Conservation (phyloP, 2,113 vertebrate species). For the Paradoxurus hermaphroditus region DNA sequence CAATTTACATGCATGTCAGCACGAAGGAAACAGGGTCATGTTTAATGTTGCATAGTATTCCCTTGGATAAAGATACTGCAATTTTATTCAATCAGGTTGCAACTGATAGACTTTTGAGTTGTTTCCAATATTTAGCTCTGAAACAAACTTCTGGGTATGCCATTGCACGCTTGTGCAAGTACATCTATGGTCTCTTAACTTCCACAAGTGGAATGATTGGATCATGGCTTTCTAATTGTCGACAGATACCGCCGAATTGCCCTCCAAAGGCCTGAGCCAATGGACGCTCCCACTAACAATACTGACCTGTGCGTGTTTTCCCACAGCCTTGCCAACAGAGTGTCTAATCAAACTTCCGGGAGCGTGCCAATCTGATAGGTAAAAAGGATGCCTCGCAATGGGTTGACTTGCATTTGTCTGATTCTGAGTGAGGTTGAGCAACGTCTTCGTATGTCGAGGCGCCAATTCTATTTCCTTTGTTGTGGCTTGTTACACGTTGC, state of each 20-base stretch:
- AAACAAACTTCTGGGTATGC: background rate
- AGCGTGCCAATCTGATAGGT: slow-evolving; percentile 42
- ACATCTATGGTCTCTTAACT: background rate
- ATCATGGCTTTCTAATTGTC: slow-evolving; percentile 25
- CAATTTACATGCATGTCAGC: background rate
- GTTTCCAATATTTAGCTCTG: background rate
- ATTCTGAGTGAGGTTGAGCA: slow-evolving; percentile 26
- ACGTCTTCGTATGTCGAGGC: background rate
- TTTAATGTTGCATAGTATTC: background rate
- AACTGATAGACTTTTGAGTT: background rate
- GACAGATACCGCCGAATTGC: background rate
- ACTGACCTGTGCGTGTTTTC: background rate
- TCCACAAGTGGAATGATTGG: background rate
- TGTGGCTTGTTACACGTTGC: background rate
- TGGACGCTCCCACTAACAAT: background rate
- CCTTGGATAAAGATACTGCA: background rate
- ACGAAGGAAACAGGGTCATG: background rate
- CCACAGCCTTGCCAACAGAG: background rate
- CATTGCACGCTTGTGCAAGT: background rate
- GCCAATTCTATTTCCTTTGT: background rate
- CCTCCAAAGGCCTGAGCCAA: background rate
- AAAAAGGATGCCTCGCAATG: background rate
- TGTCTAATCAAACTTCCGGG: background rate
- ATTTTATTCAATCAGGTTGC: background rate
- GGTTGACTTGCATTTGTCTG: slow-evolving; percentile 24